Conservation (phyloP, 2,113 vertebrate species). For the Triplophysa dalaica region DNA sequence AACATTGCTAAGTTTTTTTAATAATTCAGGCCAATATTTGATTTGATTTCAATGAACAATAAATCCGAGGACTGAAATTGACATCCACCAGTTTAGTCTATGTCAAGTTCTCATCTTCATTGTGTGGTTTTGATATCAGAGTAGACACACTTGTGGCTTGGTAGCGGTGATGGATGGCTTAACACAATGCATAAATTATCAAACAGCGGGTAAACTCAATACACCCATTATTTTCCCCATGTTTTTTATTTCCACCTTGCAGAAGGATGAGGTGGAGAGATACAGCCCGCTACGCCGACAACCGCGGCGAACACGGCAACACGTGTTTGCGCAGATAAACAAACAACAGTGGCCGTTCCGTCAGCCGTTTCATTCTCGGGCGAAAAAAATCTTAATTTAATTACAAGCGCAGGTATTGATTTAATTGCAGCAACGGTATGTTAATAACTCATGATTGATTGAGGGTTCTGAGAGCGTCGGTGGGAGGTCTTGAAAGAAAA, state of each 20-base stretch:
- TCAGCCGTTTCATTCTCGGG: conserved; percentile 19
- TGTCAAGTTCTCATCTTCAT: no score
- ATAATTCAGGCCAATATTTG: no score
- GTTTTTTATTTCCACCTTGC: conserved; percentile 70
- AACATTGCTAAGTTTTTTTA: no score
- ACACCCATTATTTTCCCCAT: conserved; percentile 66
- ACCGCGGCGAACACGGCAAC: conserved; percentile 55
- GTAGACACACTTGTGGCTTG: conserved; percentile 59
- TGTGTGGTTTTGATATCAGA: conserved; percentile 39
- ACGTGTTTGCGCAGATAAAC: conserved; percentile 9
- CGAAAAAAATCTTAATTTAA: conserved; percentile 14
- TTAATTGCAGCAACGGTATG: conserved; percentile 30
- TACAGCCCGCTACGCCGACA: conserved; percentile 62
- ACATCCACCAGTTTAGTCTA: no score
- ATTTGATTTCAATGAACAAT: no score
- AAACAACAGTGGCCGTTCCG: conserved; percentile 29
- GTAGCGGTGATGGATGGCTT: conserved; percentile 66
- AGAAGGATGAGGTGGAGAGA: conserved; percentile 66
- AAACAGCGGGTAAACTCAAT: conserved; percentile 71
- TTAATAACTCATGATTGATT: neutral
- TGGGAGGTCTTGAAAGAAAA: neutral
- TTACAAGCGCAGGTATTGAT: conserved; percentile 19
- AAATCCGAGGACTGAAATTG: no score
- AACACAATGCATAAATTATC: conserved; percentile 68
- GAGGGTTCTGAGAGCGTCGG: neutral